Base-by-base conservation (phyloP, 2,888 invertebrate species). In the Limnephilus marmoratus region DNA sequence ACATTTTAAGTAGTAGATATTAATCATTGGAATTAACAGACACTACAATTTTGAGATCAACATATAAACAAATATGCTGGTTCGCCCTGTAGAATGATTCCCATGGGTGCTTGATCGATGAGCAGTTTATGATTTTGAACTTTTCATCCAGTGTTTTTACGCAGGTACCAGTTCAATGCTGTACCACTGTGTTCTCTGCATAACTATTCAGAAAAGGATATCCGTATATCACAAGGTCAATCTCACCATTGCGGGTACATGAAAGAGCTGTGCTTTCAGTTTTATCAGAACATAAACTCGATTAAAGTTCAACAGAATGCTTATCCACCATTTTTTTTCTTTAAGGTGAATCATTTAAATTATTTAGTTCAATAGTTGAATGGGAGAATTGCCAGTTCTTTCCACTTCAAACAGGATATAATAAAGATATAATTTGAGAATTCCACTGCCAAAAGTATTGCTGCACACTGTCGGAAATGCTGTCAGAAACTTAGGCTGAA, bases 51-150 rank as follows among this genome's bases (percentile, higher is more conserved):
- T 41, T 41, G 41, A 41, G 41, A 4, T 41, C 41, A 45, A 5
- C 12, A 45, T 11, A 45, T 12, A 45, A 45, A 45, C 1, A 45
- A 12, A 45, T 12, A 24, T 68, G 68, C 68, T n/a, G 24, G 24
- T 68, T 68, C 68, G 2, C 68, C 68, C 24, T 68, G 24, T 90
- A 90, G 34, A 90, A 90, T 90, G 15, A 90, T 90, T 90, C 37
- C 31, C 68, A 81, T 53, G 90, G 34, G 29, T 53, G 53, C 80
- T 90, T 90, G 90, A 90, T 90, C 90, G 90, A 90, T 90, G 90
- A 45, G 90, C n/a, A 24, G 49, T 7, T 49, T 49, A 31, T 41
- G 82, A n/a, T 37, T 90, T 34, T 83, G 82, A 90, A 90, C 34
- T 53, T 53, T 49, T 34, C 85, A 53, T 90, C 53, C 31, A 90